A percentile compares a stretch with the other conserved stretches of the same genome.
Conservation (phyloP, 2,888 invertebrate species). For the Tinea trinotella region DNA sequence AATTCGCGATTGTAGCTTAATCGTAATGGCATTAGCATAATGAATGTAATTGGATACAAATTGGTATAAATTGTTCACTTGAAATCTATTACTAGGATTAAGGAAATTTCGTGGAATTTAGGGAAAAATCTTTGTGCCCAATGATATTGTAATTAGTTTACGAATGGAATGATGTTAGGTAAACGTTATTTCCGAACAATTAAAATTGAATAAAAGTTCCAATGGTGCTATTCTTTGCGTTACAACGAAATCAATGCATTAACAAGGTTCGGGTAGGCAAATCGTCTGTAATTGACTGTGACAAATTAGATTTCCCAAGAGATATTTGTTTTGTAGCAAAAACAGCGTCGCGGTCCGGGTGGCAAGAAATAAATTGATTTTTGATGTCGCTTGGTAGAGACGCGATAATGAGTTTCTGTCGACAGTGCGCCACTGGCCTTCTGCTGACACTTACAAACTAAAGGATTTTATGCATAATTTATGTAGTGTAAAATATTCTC, state of each 20-base stretch:
- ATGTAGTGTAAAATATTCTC: not conserved
- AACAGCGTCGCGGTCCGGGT: conserved; percentile 29
- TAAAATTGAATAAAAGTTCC: not conserved
- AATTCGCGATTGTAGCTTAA: not conserved
- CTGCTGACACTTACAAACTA: conserved; percentile 13
- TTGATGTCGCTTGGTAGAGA: conserved; percentile 45
- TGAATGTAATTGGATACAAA: not conserved
- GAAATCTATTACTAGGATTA: not conserved
- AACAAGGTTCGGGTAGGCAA: conserved; percentile 26
- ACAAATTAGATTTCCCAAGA: conserved; percentile 34
- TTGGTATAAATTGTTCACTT: not conserved
- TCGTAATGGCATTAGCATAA: not conserved
- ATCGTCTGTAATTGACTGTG: conserved; percentile 34
- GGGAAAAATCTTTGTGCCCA: too few relatives aligned
- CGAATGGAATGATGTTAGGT: too few relatives aligned
- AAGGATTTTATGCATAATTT: conserved; percentile 14
- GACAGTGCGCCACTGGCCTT: conserved; percentile 19
- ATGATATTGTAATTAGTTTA: too few relatives aligned
- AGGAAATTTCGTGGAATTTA: not conserved
- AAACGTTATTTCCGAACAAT: too few relatives aligned
- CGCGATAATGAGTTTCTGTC: conserved; percentile 40
- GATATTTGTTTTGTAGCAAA: conserved; percentile 38
- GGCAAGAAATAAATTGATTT: conserved; percentile 56
- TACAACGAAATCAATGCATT: conserved; percentile 11
- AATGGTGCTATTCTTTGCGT: not conserved